A percentile compares a stretch with the other conserved stretches of the same genome.
Evolutionary conservation across 2,113 vertebrate species (phyloP).

Genomic region (Syngnathus scovelli): DNA sequence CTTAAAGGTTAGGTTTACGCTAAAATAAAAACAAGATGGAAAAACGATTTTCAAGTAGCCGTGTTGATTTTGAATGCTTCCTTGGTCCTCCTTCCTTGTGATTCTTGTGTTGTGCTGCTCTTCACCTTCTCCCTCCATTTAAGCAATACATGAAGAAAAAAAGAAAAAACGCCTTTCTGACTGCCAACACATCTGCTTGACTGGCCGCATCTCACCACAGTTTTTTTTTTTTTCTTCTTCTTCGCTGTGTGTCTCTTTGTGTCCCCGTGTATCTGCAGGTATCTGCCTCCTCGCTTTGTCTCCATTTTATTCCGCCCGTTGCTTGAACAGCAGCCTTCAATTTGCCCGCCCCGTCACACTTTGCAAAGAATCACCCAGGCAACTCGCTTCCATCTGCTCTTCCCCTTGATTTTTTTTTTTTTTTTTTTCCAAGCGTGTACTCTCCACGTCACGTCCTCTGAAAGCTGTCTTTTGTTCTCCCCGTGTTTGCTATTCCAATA

Average conservation of each 20-base stretch:
- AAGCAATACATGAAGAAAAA: background rate
- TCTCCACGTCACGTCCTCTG: background rate
- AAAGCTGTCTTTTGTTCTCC: background rate
- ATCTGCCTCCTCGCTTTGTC: slow-evolving; percentile 14
- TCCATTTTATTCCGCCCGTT: slow-evolving; percentile 39
- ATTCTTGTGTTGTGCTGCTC: too few relatives aligned
- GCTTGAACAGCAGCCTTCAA: slow-evolving; percentile 9
- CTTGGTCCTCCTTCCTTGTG: too few relatives aligned
- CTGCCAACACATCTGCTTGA: slow-evolving; percentile 39
- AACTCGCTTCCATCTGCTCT: slow-evolving; percentile 56
- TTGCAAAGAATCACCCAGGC: slow-evolving; percentile 58
- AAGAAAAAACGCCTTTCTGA: slow-evolving; percentile 22
- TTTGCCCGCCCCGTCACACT: slow-evolving; percentile 37
- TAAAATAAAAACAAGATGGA: too few relatives aligned
- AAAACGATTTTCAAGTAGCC: too few relatives aligned
- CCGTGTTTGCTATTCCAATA: slow-evolving; percentile 7
- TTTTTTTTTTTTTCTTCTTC: slow-evolving; percentile 12
- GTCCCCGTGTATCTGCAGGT: slow-evolving; percentile 10
- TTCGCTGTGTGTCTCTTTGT: background rate
- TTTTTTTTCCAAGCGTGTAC: background rate
- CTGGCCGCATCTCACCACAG: slow-evolving; percentile 36
- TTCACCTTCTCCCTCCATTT: background rate
- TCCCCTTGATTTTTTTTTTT: background rate
- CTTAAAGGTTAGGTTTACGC: too few relatives aligned
- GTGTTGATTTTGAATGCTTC: too few relatives aligned